Conservation (phyloP, 2,888 invertebrate genomes). For the Stomorhina lunata region DNA sequence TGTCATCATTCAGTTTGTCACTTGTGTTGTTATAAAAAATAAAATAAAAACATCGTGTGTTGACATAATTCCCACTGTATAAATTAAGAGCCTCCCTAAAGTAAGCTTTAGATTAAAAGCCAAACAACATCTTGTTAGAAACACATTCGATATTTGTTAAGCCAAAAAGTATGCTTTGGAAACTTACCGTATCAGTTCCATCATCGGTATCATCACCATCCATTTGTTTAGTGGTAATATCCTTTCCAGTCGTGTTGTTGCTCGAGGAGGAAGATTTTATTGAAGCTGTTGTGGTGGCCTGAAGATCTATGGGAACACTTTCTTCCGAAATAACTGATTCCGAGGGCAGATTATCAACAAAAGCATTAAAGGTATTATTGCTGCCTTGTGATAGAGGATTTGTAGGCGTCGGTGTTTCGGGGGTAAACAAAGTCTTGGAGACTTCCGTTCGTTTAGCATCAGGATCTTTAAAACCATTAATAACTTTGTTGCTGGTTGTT, state of each 20-base stretch:
- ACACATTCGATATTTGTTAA: not conserved
- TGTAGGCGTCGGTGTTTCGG: constrained; percentile 59
- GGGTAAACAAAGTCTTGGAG: not conserved
- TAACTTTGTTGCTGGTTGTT: constrained; percentile 10
- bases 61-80: not conserved
- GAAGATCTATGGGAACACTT: constrained; percentile 77
- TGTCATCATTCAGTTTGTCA: constrained; percentile 10
- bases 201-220: constrained; percentile 75
- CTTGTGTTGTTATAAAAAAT: not conserved
- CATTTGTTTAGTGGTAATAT: constrained; percentile 62
- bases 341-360: constrained; percentile 76
- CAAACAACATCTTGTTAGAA: not conserved
- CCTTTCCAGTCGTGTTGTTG: constrained; percentile 66
- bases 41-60: not conserved
- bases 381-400: constrained; percentile 30
- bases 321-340: constrained; percentile 78
- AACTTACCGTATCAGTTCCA: constrained; percentile 72
- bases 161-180: not conserved
- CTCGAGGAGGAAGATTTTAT: constrained; percentile 53
- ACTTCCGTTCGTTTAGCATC: not conserved
- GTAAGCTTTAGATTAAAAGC: constrained; percentile 23
- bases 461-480: constrained; percentile 34
- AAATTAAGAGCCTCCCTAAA: constrained; percentile 24
- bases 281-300: constrained; percentile 66
- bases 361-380: constrained; percentile 68